Evolutionary conservation across 2,113 vertebrate genomes (phyloP), one percentile per base, ranked within the genome.

Genomic region (Mustela nigripes): DNA sequence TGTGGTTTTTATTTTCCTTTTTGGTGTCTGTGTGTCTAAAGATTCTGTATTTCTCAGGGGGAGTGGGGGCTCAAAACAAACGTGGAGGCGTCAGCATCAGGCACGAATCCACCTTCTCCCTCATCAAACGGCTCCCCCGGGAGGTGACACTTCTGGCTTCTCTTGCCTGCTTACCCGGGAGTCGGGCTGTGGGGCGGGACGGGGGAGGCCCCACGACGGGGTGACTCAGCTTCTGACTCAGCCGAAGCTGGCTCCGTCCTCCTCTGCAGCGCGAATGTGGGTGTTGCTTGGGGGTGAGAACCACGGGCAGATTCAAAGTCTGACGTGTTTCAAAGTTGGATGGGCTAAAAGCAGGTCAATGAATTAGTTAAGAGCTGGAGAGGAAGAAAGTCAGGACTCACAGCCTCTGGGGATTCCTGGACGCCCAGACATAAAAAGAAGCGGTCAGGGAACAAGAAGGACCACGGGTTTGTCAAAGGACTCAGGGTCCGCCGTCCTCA

Each of bases 111-210:
- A 11, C 33, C 22, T 80, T 45, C n/a, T 69, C 11, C 42, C 24
- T 89, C 58, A 15, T 8, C 16, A 14, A 7, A 8, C 15, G 21
- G 26, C 82, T 39, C 48, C 31, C 5, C 3, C 6, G 14, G 28
- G 65, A 67, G 45, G 50, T 0, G 18, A 14, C 26, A 11, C 28
- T 36, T 9, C 2, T 3, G 31, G 18, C 24, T 4, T 14, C 81
- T 60, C 39, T 21, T 31, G 26, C 56, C 39, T 42, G 16, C 48
- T 33, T 4, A 21, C 95, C 21, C n/a, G 2, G 39, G 58, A 24
- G 42, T 8, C n/a, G 26, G 76, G 45, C 28, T 6, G 22, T 5
- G 33, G 73, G n/a, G 24, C 0, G 0, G 19, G 24, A 5, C 0
- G 10, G 48, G 63, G 84, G 45, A n/a, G 18, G 6, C 56, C 0